These are phyloP conservation scores for Enteromius radiatus DNA, from an alignment of 2,797 vertebrate genomes.

Conservation along the genomic window DNA sequence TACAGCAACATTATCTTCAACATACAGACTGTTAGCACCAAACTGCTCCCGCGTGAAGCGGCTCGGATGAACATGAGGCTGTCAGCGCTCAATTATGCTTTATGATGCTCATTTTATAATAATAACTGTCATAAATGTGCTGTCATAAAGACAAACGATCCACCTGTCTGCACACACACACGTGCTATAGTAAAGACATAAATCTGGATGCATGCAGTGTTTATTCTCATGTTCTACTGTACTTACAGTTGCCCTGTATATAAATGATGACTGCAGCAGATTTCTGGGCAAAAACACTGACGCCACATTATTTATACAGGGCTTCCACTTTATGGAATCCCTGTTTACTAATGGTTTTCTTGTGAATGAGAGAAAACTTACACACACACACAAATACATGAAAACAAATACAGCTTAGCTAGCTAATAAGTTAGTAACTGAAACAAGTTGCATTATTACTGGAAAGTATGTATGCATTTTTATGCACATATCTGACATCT, in stretches of 20 bases:
- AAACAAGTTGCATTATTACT: neutral
- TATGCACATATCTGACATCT: too few relatives aligned
- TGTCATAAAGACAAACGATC: constrained; percentile 59
- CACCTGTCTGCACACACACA: constrained; percentile 54
- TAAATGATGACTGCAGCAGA: constrained; percentile 57
- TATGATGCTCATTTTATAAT: constrained; percentile 54
- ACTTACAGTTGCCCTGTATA: constrained; percentile 46
- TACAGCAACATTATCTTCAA: constrained; percentile 20
- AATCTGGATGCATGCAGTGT: constrained; percentile 49
- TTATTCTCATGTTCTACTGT: constrained; percentile 50
- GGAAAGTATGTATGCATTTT: neutral
- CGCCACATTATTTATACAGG: constrained; percentile 31
- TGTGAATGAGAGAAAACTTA: constrained; percentile 8
- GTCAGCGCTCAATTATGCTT: constrained; percentile 45
- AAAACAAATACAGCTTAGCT: neutral
- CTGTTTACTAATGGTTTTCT: constrained; percentile 35
- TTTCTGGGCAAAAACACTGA: constrained; percentile 45
- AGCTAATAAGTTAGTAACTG: neutral
- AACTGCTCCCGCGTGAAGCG: constrained; percentile 15
- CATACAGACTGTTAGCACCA: constrained; percentile 16
- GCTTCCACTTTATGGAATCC: constrained; percentile 26
- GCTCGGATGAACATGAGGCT: constrained; percentile 10
- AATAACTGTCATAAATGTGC: constrained; percentile 59
- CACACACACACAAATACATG: neutral
- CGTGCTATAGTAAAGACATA: constrained; percentile 50